A percentile compares a stretch with the other conserved stretches of the same genome.
Evolutionary conservation across 2,797 vertebrate species (phyloP).

Genomic region (Phalloptychus januarius): DNA sequence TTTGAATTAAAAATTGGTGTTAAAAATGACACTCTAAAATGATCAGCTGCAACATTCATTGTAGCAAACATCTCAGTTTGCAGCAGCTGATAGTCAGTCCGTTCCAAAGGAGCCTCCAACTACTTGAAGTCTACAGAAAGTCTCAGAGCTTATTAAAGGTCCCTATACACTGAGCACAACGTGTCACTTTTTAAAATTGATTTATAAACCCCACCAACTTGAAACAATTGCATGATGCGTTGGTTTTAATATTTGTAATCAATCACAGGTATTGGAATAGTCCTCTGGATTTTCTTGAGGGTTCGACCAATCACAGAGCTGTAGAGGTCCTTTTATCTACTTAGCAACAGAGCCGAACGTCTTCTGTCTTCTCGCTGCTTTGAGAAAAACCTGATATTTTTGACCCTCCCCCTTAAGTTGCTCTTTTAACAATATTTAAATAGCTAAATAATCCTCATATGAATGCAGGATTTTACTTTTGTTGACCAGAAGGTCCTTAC

Average conservation of each 20-base stretch:
- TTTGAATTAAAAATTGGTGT: not conserved
- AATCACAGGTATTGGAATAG: not conserved
- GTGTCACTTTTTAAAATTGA: not conserved
- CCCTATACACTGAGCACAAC: not conserved
- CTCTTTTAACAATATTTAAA: not conserved
- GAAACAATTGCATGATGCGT: not conserved
- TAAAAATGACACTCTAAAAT: not conserved
- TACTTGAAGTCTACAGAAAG: not conserved
- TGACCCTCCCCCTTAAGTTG: not conserved
- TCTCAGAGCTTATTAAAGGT: not conserved
- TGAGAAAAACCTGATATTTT: not conserved
- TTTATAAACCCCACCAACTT: not conserved
- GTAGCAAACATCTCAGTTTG: not conserved
- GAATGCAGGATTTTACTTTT: too few relatives aligned
- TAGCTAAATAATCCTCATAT: not conserved
- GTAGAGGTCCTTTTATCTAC: not conserved
- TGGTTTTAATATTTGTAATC: not conserved
- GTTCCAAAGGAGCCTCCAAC: not conserved
- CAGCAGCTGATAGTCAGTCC: not conserved
- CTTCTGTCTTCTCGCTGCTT: not conserved
- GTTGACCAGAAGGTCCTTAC: too few relatives aligned
- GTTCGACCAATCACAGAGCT: not conserved
- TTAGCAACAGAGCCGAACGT: not conserved
- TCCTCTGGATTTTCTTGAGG: not conserved
- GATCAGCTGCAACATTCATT: not conserved